Evolutionary conservation across 2,888 invertebrate species (phyloP).

Genomic region (Choreutis nemorana): DNA sequence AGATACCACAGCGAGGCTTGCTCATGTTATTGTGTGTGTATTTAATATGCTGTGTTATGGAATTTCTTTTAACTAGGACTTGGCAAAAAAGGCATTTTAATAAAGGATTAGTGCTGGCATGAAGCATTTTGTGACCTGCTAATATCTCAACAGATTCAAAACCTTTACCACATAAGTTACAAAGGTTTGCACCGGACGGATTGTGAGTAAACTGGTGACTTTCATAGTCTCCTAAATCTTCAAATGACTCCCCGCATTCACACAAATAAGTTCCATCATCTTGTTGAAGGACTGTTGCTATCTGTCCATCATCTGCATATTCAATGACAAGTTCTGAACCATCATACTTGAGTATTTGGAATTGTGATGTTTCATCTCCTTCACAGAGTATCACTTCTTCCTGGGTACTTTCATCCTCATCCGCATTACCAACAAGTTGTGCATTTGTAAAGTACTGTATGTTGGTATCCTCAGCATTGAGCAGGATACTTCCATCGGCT

Average conservation of each 20-base stretch:
- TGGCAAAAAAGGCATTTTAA: conserved; percentile 52
- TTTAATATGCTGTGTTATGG: conserved; percentile 55
- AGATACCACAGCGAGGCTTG: conserved; percentile 47
- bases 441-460: conserved; percentile 40
- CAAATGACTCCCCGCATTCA: conserved; percentile 52
- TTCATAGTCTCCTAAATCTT: conserved; percentile 43
- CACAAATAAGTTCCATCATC: conserved; percentile 50
- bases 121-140: conserved; percentile 51
- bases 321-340: conserved; percentile 53
- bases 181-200: conserved; percentile 40
- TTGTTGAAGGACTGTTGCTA: conserved; percentile 45
- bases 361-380: conserved; percentile 48
- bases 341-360: conserved; percentile 52
- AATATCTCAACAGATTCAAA: conserved; percentile 54
- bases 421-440: conserved; percentile 27
- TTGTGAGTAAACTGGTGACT: conserved; percentile 50
- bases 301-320: conserved; percentile 49
- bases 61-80: conserved; percentile 39
- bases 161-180: conserved; percentile 52
- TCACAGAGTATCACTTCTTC: conserved; percentile 49
- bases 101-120: conserved; percentile 31
- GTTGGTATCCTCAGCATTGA: conserved; percentile 31
- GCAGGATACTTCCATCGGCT: conserved; percentile 37
- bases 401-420: conserved; percentile 30
- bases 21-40: conserved; percentile 47